A percentile compares a stretch with the other conserved stretches of the same genome.
phyloP scores from a whole-genome alignment of 2,113 vertebrate genomes.

The Bostrychus sinensis region DNA sequence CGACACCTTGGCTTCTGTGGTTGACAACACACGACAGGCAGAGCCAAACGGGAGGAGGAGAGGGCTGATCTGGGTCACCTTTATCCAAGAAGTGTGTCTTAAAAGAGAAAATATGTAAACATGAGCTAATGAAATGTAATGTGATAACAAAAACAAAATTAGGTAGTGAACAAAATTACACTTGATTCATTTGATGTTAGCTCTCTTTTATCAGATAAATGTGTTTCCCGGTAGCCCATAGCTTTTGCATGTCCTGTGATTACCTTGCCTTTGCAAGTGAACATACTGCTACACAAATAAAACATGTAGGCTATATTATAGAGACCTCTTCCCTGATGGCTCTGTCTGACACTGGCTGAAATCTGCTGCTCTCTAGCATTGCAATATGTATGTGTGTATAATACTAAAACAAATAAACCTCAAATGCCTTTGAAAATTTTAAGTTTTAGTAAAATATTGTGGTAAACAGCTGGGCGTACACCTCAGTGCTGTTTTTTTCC shows the following conservation, averaged over 20 bases:
- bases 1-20: conserved; percentile 99
- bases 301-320: no score
- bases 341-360: conserved; percentile 91
- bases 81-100: conserved; percentile 16
- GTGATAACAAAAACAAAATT: no score
- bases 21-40: conserved; percentile 99
- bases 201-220: no score
- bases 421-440: background rate
- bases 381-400: background rate
- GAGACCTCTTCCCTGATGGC: conserved; percentile 86
- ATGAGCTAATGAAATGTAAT: no score
- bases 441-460: background rate
- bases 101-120: background rate
- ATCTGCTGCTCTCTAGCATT: conserved; percentile 74
- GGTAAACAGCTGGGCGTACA: conserved; percentile 32
- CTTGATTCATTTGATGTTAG: no score
- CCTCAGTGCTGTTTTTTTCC: conserved; percentile 34
- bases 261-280: no score
- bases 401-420: background rate
- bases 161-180: no score
- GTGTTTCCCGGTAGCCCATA: no score
- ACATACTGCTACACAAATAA: no score
- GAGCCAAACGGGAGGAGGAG: conserved; percentile 91
- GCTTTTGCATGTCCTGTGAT: no score
- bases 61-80: conserved; percentile 64